Conservation (phyloP, 35 echinoderm and acorn worm genomes). For the Hemicentrotus pulcherrimus region DNA sequence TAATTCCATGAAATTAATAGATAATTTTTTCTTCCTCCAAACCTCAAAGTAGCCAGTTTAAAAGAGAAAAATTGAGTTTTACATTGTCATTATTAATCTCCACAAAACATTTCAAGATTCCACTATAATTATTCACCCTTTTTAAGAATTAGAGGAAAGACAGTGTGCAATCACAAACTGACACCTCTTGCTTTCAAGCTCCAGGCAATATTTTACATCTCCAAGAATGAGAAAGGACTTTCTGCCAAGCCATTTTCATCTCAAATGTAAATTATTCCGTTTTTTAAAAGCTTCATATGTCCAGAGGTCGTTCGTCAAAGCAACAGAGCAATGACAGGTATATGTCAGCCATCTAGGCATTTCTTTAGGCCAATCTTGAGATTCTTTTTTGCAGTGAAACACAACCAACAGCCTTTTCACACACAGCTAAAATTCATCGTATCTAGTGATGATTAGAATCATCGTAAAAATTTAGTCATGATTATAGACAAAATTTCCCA, state of each 20-base stretch:
- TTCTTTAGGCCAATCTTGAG: not conserved
- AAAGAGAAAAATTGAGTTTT: not conserved
- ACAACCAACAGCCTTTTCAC: no score
- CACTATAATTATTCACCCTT: not conserved
- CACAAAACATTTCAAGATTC: not conserved
- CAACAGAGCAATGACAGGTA: not conserved
- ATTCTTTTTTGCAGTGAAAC: not conserved
- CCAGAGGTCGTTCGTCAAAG: not conserved
- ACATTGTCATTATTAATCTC: not conserved
- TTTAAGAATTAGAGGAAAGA: not conserved
- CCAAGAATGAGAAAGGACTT: not conserved
- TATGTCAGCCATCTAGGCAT: not conserved
- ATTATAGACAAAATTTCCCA: no score
- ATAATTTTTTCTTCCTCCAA: no score
- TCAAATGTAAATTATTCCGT: constrained; percentile 8
- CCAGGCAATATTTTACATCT: not conserved
- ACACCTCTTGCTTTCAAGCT: not conserved
- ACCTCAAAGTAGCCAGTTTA: no score
- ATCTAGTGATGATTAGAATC: no score
- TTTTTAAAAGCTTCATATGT: not conserved
- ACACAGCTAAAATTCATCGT: no score
- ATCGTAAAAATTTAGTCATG: no score
- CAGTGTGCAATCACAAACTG: not conserved
- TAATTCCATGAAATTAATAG: no score
- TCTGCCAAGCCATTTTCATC: not conserved